Evolutionary conservation across 2,797 vertebrate genomes (phyloP), one percentile per base, ranked within the genome.

Genomic region (Rhabdophis nuchalis): DNA sequence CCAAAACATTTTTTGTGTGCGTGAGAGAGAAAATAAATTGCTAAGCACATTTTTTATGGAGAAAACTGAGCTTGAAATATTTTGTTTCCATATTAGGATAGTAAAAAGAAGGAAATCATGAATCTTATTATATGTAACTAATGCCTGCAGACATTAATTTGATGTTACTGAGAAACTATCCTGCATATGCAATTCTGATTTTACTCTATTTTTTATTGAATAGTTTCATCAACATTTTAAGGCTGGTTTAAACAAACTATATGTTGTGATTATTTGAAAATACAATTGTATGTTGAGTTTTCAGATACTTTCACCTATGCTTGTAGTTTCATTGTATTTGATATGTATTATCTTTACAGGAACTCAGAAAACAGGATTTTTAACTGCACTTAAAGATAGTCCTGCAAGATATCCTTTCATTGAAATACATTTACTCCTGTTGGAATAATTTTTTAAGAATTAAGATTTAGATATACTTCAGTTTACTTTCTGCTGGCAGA

Each of bases 341-440:
- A 87, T 96, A 95, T 86, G 61, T 95, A 89, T 91, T 57, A 94
- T 95, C 95, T 97, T 96, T 93, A 93, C 98, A 99, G 99, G 98
- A 91, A 99, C 99, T 85, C 98, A 99, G 92, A 96, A 90, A 93
- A 96, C 89, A 41, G 98, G 98, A 89, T 99, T 99, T 96, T 98
- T 99, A 96, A 98, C 93, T 56, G 98, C 99, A 85, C 98, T 99
- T 90, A 99, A 99, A 97, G 98, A 99, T 92, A 99, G 98, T 95
- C 99, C 99, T 93, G 99, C 99, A 93, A 99, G 99, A 99, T 99
- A 99, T 99, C 99, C 99, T 99, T 99, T 98, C 87, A 64, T 12
- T 92, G 86, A 92, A 95, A 92, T 13, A 60, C 27, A 29, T 89
- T 52, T 93, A 7, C 4, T 90, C 90, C 41, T 92, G 1, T 93